Evolutionary conservation across 2,113 vertebrate species (phyloP), one percentile per base, ranked within the genome.

Genomic region (Sinocyclocheilus grahami): DNA sequence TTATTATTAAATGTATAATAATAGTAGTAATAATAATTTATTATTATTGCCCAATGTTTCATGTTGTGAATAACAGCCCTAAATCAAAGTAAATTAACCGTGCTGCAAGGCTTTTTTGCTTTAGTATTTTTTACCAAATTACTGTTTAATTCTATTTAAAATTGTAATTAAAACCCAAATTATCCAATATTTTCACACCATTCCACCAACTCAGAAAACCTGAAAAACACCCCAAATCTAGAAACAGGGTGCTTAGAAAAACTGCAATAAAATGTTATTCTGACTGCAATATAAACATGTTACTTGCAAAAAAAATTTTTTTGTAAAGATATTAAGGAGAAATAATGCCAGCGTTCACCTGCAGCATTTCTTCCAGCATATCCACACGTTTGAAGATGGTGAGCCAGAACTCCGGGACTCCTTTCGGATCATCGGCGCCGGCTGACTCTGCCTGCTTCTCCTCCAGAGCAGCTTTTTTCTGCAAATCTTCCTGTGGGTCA

Each of bases 401-500:
- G 62, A 98, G 96, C 98, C 98, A 99, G 93, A 99, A 99, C 88
- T 98, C 98, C 0, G 98, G 98, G 79, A 99, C 97, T 90, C 98
- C 98, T 93, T 95, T 98, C 46, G 96, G 93, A 86, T 95, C 95
- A 80, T 95, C 93, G 85, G 95, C 95, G 88, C 95, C 94, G 0
- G 86, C 88, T 0, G 93, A 75, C 48, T 94, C 95, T n/a, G 93
- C 95, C 92, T 95, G 96, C 74, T 96, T 97, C 78, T 97, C 96
- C 20, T 97, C 95, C 92, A 98, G 92, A 78, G 96, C 92, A 78
- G 95, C 95, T 90, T 96, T 98, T 89, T 95, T 97, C 92, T 97
- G 97, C 88, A 99, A 84, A 39, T 98, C 96, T 84, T 95, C 95
- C 98, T 98, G 95, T 37, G 53, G 51, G 16, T 65, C 74, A 16